A percentile compares a stretch with the other conserved stretches of the same genome.
Evolutionary conservation across 2,113 vertebrate genomes (phyloP).

Genomic region (Dascyllus trimaculatus): DNA sequence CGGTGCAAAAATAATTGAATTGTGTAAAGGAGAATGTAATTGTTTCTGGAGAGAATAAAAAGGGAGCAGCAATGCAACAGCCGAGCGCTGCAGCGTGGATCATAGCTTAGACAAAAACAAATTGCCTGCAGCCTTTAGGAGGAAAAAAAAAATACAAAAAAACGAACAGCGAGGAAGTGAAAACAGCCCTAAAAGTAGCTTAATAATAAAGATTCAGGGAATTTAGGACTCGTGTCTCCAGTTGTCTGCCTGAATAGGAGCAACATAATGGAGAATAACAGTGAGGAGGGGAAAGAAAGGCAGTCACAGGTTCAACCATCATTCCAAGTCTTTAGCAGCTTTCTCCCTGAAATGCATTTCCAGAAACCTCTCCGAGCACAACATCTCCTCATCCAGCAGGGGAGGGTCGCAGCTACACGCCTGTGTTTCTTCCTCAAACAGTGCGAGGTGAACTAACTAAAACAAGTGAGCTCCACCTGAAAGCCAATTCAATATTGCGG

Average conservation of each 20-base stretch:
- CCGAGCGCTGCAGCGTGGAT: conserved; percentile 17
- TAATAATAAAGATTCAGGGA: conserved; percentile 21
- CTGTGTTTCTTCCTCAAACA: conserved; percentile 1
- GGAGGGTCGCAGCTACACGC: conserved; percentile 36
- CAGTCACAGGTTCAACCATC: not conserved
- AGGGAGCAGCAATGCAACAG: conserved; percentile 4
- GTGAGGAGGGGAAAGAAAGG: not conserved
- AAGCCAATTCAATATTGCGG: conserved; percentile 50
- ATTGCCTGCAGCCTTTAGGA: conserved; percentile 10
- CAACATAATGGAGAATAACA: not conserved
- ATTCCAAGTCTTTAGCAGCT: too few species aligned
- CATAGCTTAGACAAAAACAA: conserved; percentile 14
- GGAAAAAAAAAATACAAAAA: not conserved
- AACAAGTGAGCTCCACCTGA: conserved; percentile 42
- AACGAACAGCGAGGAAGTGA: not conserved
- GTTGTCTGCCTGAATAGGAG: not conserved
- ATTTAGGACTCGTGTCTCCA: not conserved
- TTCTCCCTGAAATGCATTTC: not conserved
- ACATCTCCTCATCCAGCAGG: conserved; percentile 48
- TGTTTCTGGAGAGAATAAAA: conserved; percentile 65
- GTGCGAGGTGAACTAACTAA: conserved; percentile 36
- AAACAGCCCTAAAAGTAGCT: conserved; percentile 32
- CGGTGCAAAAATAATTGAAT: conserved; percentile 75
- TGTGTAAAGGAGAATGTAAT: conserved; percentile 74
- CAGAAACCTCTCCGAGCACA: conserved; percentile 21